Evolutionary conservation across 2,797 vertebrate species (phyloP).

Genomic region (Leptoclinus maculatus): DNA sequence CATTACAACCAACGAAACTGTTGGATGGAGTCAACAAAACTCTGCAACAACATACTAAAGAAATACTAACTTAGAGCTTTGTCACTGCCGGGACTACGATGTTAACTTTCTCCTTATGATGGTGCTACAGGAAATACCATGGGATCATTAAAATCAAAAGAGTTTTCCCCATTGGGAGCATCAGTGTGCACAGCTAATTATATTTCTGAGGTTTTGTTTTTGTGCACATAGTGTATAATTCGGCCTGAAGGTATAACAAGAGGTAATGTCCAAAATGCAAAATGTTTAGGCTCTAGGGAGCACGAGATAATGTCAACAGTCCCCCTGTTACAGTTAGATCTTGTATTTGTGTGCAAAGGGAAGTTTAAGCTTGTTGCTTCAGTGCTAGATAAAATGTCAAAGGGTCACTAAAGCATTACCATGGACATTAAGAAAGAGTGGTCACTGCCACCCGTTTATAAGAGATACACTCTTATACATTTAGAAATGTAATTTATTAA

Average conservation of each 20-base stretch:
- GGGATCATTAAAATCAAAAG: slow-evolving; percentile 31
- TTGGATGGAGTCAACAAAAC: slow-evolving; percentile 13
- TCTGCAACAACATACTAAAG: slow-evolving; percentile 8
- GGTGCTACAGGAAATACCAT: slow-evolving; percentile 46
- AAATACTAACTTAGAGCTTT: slow-evolving; percentile 10
- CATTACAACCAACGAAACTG: slow-evolving; percentile 28
- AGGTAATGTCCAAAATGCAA: background rate
- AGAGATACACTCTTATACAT: background rate
- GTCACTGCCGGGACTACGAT: slow-evolving; percentile 7
- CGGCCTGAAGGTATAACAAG: background rate
- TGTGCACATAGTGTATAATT: background rate
- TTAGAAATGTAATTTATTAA: background rate
- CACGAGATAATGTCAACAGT: background rate
- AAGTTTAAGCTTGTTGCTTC: background rate
- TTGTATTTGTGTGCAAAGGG: background rate
- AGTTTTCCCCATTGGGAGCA: slow-evolving; percentile 13
- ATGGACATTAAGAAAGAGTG: background rate
- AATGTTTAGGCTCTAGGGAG: background rate
- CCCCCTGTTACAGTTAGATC: background rate
- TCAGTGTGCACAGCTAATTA: background rate
- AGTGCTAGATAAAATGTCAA: background rate
- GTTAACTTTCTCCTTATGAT: slow-evolving; percentile 5
- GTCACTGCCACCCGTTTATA: background rate
- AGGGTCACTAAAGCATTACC: background rate
- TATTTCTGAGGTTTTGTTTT: background rate